Percentiles rank a stretch among this genome's conserved stretches.
Evolutionary conservation across 2,888 invertebrate genomes (phyloP).

Genomic region (Rhogogaster chlorosoma): DNA sequence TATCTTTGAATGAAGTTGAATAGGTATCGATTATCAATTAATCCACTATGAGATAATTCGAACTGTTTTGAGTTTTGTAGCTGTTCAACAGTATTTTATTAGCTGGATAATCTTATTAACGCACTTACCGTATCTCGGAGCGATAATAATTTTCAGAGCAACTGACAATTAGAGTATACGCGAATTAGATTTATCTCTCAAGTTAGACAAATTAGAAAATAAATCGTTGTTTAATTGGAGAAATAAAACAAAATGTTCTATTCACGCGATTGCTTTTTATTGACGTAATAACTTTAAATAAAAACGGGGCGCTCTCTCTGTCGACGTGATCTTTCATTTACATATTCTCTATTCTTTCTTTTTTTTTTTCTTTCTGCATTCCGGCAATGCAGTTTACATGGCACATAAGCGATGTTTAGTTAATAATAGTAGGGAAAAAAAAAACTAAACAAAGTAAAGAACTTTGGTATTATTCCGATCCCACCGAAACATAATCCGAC

Average conservation of each 20-base stretch:
- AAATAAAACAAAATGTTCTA: background rate
- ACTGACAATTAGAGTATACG: background rate
- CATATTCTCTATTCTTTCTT: background rate
- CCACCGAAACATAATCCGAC: constrained; percentile 29
- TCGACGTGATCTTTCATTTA: background rate
- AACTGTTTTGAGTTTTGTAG: background rate
- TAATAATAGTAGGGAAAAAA: background rate
- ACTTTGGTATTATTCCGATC: constrained; percentile 5
- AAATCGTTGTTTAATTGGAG: background rate
- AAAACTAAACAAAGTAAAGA: background rate
- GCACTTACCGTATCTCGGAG: background rate
- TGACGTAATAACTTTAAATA: background rate
- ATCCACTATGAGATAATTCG: background rate
- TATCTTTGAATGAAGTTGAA: background rate
- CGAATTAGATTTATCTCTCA: background rate
- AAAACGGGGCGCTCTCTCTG: background rate
- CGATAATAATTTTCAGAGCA: background rate
- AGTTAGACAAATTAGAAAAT: background rate
- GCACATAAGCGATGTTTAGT: background rate
- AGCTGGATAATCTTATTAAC: background rate
- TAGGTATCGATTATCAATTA: background rate
- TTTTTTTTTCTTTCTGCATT: background rate
- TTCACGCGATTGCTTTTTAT: background rate
- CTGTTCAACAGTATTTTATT: background rate
- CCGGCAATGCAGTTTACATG: background rate